Base-by-base conservation (phyloP, 2,888 invertebrate species). In the Nebria salina region DNA sequence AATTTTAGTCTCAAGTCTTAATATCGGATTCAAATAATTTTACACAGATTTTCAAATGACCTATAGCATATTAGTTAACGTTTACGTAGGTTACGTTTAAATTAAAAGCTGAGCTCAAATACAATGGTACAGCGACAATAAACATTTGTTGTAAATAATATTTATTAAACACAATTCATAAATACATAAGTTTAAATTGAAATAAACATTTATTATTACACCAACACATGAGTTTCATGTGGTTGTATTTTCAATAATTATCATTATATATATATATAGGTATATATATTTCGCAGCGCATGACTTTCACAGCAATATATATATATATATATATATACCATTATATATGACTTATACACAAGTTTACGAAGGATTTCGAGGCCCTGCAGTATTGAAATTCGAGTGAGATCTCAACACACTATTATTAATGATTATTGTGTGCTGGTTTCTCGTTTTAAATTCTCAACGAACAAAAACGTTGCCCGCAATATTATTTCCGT, bases 361-460 rank as follows among this genome's bases (percentile, higher is more conserved):
- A 25, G 7, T 20, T 25, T 34, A 66, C 7, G 74, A 66, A 15
- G 26, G 73, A 73, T 34, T 70, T 70, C 34, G 34, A 70, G 70
- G 25, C 34, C 68, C 68, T 54, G 26, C 4, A 68, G 25, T 68
- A 68, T 68, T 68, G 34, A 20, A 25, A 75, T 54, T 8, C 13
- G 13, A 76, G 42, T 41, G 15, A 76, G 70, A 76, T 66, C 66
- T 76, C 70, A 43, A 20, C 73, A 41, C 43, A 41, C 42, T 41
- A 77, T 43, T 77, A 70, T 42, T 77, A 70, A 77, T 70, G 43
- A 70, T 70, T 72, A 77, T 70, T 77, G 70, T 70, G 11, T 15
- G 34, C 70, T 70, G 25, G 70, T 20, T 75, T 75, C 20, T 64
- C 20, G 11, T 64, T 75, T 75, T 75, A 15, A 75, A 75, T 75